A percentile compares a stretch with the other conserved stretches of the same genome.
Evolutionary conservation across 2,888 invertebrate genomes (phyloP).

Genomic region (Myopa tessellatipennis): DNA sequence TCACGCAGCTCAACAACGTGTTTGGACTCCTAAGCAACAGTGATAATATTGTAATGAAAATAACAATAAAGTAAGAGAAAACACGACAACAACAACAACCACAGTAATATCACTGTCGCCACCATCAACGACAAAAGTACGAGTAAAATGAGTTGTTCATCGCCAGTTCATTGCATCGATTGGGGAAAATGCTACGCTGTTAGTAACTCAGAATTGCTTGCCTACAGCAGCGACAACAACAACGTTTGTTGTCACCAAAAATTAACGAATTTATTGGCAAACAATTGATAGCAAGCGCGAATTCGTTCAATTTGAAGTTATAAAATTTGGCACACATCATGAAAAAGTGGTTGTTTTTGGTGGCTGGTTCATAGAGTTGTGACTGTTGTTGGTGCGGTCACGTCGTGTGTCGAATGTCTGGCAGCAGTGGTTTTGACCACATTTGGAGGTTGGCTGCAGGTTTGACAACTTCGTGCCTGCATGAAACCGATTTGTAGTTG

Average conservation of each 20-base stretch:
- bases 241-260: slow-evolving; percentile 1
- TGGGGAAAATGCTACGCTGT: not conserved
- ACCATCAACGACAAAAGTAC: slow-evolving; percentile 31
- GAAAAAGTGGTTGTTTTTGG: not conserved
- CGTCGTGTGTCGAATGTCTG: not conserved
- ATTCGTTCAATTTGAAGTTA: not conserved
- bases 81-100: slow-evolving; percentile 34
- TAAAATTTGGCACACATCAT: slow-evolving; percentile 6
- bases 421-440: not conserved
- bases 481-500: not conserved
- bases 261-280: slow-evolving; percentile 9
- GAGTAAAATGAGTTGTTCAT: slow-evolving; percentile 19
- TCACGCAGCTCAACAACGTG: slow-evolving; percentile 55
- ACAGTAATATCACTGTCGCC: slow-evolving; percentile 40
- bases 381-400: not conserved
- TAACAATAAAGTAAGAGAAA: slow-evolving; percentile 22
- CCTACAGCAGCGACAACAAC: not conserved
- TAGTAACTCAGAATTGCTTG: not conserved
- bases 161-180: slow-evolving; percentile 21
- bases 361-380: not conserved
- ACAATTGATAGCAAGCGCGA: slow-evolving; percentile 9
- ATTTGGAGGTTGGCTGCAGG: slow-evolving; percentile 17
- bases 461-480: slow-evolving; percentile 10
- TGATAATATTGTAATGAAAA: slow-evolving; percentile 39
- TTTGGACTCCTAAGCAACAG: slow-evolving; percentile 32